Percentiles rank a stretch among this genome's conserved stretches.
Conservation (phyloP, 35 echinoderm and acorn worm species). For the Apostichopus parvimensis region DNA sequence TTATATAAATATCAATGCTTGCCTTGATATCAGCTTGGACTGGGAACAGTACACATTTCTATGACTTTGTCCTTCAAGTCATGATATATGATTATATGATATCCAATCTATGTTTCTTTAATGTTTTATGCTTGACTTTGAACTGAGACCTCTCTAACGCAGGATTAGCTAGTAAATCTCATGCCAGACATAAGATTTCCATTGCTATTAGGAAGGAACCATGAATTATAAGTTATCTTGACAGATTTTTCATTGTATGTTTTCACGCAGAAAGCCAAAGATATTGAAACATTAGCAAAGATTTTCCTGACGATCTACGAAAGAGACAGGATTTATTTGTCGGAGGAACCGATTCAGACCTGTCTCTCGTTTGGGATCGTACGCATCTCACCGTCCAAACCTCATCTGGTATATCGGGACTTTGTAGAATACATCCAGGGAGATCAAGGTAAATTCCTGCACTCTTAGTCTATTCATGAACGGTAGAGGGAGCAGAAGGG, state of each 20-base stretch:
- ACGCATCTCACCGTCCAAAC: background rate
- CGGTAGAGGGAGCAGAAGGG: too few relatives aligned
- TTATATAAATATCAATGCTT: too few relatives aligned
- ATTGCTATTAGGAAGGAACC: too few relatives aligned
- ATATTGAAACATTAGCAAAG: conserved; percentile 2
- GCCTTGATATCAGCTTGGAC: too few relatives aligned
- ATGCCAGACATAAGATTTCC: too few relatives aligned
- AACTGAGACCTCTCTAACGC: background rate
- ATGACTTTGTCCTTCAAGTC: too few relatives aligned
- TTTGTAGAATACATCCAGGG: background rate
- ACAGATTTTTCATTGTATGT: background rate
- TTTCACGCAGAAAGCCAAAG: conserved; percentile 28
- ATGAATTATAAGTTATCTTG: background rate
- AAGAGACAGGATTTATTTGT: background rate
- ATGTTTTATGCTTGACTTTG: background rate
- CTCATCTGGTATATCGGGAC: conserved; percentile 5
- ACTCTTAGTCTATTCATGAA: background rate
- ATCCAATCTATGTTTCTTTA: background rate
- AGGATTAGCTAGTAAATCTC: too few relatives aligned
- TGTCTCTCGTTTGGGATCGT: background rate
- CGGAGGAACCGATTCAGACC: background rate
- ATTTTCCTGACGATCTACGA: conserved; percentile 13
- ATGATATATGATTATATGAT: too few relatives aligned
- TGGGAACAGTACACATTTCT: too few relatives aligned
- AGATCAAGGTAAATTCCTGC: background rate